Conservation (phyloP, 1,140 invertebrate genomes). For the Drosophila guanche region DNA sequence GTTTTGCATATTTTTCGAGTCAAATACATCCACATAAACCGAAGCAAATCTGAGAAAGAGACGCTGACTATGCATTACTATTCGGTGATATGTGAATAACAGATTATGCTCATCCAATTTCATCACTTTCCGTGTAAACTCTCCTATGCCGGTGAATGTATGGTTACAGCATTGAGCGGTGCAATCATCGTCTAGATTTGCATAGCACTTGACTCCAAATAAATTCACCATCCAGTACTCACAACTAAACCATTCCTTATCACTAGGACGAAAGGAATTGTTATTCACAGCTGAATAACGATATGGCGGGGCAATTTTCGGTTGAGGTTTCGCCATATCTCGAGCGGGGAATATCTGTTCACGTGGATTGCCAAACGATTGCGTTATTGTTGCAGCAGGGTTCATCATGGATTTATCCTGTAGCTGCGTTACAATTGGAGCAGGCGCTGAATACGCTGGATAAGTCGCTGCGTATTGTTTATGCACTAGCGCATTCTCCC, state of each 20-base stretch:
- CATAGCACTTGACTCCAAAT: slow-evolving; percentile 53
- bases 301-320: slow-evolving; percentile 40
- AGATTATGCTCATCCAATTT: too few relatives aligned
- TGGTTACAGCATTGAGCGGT: slow-evolving; percentile 36
- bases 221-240: not conserved
- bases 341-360: slow-evolving; percentile 3
- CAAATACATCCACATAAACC: slow-evolving; percentile 40
- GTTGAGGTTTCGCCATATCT: not conserved
- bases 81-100: too few relatives aligned
- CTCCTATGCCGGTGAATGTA: not conserved
- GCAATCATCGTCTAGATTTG: slow-evolving; percentile 24
- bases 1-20: slow-evolving; percentile 3
- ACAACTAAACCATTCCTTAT: not conserved
- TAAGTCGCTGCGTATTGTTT: too few relatives aligned
- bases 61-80: too few relatives aligned
- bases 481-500: too few relatives aligned
- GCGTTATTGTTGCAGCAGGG: too few relatives aligned
- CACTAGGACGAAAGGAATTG: too few relatives aligned
- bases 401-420: too few relatives aligned
- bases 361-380: not conserved
- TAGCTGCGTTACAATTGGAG: too few relatives aligned
- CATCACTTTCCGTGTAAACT: not conserved
- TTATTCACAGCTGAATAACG: not conserved
- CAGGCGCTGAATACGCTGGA: too few relatives aligned
- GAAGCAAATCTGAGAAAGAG: not conserved